Conservation (phyloP, 2,797 vertebrate genomes). For the Eleutherodactylus coqui region DNA sequence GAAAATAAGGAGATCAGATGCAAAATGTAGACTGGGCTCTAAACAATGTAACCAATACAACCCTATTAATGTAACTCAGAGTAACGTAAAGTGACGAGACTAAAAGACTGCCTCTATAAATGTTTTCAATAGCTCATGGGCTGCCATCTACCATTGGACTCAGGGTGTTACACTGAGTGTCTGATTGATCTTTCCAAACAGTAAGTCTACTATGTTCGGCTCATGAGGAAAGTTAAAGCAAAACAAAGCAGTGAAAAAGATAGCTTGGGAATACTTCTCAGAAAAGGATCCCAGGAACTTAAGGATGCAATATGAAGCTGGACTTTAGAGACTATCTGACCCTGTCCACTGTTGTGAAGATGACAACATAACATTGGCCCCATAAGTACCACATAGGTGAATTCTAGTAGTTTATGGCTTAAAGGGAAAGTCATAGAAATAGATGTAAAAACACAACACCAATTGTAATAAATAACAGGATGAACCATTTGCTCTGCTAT, state of each 20-base stretch:
- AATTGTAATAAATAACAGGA: background rate
- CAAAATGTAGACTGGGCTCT: background rate
- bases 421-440: background rate
- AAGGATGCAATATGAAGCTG: background rate
- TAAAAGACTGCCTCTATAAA: background rate
- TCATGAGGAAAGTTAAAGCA: background rate
- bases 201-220: background rate
- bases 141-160: conserved; percentile 40
- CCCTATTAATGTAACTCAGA: background rate
- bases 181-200: conserved; percentile 32
- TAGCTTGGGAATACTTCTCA: background rate
- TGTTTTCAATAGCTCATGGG: conserved; percentile 9
- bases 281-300: background rate
- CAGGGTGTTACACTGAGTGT: conserved; percentile 10
- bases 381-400: background rate
- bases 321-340: background rate
- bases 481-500: background rate
- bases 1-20: background rate
- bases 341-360: background rate
- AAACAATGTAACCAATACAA: background rate
- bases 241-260: conserved; percentile 16
- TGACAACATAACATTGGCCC: background rate
- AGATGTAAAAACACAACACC: background rate
- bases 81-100: conserved; percentile 22
- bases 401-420: background rate